phyloP scores from a whole-genome alignment of 2,113 vertebrate species.

The Corydoras sp. region DNA sequence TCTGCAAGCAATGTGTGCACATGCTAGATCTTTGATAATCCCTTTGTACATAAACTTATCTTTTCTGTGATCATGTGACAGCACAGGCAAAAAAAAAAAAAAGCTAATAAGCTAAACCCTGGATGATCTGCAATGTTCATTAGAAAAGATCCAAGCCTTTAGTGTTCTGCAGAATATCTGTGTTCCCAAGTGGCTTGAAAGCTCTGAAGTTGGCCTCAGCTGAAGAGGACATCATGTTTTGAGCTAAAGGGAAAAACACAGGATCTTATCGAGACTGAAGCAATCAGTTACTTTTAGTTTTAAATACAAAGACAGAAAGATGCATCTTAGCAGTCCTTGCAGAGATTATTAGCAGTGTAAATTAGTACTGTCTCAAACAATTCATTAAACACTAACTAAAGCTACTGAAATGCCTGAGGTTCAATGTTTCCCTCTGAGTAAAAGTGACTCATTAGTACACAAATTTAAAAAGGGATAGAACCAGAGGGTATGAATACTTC shows the following conservation, averaged over 20 bases:
- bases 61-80: no score
- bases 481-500: neutral
- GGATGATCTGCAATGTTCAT: no score
- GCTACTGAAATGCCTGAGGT: neutral
- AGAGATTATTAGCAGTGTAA: slow-evolving; percentile 12
- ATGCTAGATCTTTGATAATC: no score
- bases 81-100: no score
- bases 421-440: neutral
- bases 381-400: slow-evolving; percentile 25
- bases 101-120: no score
- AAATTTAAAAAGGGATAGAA: neutral
- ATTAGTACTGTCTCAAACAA: slow-evolving; percentile 19
- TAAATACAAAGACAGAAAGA: neutral
- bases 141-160: no score
- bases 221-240: slow-evolving; percentile 8
- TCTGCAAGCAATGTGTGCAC: no score
- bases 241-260: neutral
- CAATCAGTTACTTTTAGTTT: neutral
- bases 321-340: neutral
- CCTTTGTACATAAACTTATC: no score
- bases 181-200: neutral
- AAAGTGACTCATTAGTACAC: neutral
- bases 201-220: neutral
- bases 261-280: neutral
- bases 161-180: neutral